Evolutionary conservation across 2,888 invertebrate species (phyloP).

Genomic region (Noctua janthina): DNA sequence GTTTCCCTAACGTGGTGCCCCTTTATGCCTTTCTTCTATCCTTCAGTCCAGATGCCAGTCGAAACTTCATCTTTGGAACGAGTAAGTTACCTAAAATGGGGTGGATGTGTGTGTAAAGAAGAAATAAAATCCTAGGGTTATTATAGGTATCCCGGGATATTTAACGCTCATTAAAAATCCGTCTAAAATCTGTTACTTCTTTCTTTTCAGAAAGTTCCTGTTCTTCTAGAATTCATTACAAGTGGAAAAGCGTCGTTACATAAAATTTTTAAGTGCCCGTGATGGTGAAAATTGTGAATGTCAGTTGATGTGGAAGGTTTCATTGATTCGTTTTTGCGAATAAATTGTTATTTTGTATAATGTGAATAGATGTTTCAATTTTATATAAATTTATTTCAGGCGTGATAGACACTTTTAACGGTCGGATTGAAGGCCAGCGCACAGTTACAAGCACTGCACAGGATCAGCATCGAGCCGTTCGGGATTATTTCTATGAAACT

Average conservation of each 20-base stretch:
- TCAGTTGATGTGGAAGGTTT: slow-evolving; percentile 63
- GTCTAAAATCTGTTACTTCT: background rate
- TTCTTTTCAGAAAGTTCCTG: slow-evolving; percentile 84
- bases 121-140: background rate
- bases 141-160: background rate
- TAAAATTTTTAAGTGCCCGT: slow-evolving; percentile 53
- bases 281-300: slow-evolving; percentile 61
- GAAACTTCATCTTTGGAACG: background rate
- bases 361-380: slow-evolving; percentile 16
- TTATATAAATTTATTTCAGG: slow-evolving; percentile 2
- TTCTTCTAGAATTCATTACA: slow-evolving; percentile 78
- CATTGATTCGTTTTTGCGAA: slow-evolving; percentile 54
- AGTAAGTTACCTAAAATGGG: background rate
- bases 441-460: background rate
- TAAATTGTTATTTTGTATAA: slow-evolving; percentile 55
- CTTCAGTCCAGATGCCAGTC: background rate
- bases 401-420: background rate
- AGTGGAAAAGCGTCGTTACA: slow-evolving; percentile 52
- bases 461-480: background rate
- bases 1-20: background rate
- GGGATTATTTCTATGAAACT: background rate
- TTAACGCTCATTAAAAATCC: background rate
- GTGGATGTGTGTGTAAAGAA: background rate
- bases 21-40: background rate
- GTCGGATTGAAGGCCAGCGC: background rate